Base-by-base conservation (phyloP, 2,797 vertebrate species). In the Lagodon rhomboides region DNA sequence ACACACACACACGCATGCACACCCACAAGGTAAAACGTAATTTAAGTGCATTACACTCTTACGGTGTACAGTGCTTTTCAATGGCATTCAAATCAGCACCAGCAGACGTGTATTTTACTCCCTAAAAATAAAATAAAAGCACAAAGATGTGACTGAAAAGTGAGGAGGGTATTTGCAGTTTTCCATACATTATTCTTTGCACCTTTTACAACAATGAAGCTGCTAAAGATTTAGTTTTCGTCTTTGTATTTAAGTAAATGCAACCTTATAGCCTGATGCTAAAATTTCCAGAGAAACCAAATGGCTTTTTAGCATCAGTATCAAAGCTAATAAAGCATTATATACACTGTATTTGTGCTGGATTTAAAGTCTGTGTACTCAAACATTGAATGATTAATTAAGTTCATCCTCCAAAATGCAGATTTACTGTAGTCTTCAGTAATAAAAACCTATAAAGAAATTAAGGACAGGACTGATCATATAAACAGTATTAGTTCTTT, bases 41-140 rank as follows among this genome's bases (percentile, higher is more conserved):
- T 90, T 87, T 80, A 78, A 88, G 85, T 80, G 73, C 75, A 80
- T 84, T 68, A 68, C 54, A 87, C 68, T 51, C 68, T 80, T 60
- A 82, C 34, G 9, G 34, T 7, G 34, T 67, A 70, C 50, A 0
- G 20, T 56, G 75, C 47, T 17, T 43, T 85, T 80, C 47, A 77
- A 58, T 56, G 22, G 70, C 72, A 68, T 77, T 74, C 70, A 75
- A 76, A 85, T 71, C 17, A 79, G 38, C 58, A 41, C 12, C 47
- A 38, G 41, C 55, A 76, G 74, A 67, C 0, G 2, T 83, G 27
- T 41, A 27, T 75, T 81, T 74, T 25, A 67, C 64, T 73, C 20
- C 50, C 5, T 61, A 44, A 16, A 16, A 34, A 20, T 63, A 61
- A 73, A 81, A 13, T 27, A 43, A n/a, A 77, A 47, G 38, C 58